Evolutionary conservation across 2,888 invertebrate species (phyloP).

Genomic region (Cremastobaeus sp.): DNA sequence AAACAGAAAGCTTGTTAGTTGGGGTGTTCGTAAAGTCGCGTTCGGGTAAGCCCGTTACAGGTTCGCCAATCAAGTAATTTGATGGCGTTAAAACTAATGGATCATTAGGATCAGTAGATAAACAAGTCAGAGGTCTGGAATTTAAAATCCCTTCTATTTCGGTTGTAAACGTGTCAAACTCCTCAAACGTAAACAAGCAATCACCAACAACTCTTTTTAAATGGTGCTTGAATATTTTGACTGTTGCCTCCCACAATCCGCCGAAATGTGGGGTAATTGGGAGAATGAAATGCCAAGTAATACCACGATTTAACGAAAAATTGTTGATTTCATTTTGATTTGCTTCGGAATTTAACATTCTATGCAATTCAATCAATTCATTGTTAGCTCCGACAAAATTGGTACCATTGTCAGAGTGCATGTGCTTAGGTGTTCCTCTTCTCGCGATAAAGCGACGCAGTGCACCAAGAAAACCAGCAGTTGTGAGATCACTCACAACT

Average conservation of each 20-base stretch:
- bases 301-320: not conserved
- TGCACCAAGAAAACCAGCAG: not conserved
- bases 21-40: not conserved
- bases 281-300: conserved; percentile 1
- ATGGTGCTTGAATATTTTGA: not conserved
- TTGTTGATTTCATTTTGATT: not conserved
- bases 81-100: not conserved
- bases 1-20: not conserved
- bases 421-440: not conserved
- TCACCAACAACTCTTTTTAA: not conserved
- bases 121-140: not conserved
- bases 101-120: not conserved
- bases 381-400: conserved; percentile 4
- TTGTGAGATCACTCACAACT: conserved; percentile 6
- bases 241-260: conserved; percentile 3
- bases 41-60: not conserved
- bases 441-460: not conserved
- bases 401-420: not conserved
- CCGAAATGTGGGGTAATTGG: conserved; percentile 11
- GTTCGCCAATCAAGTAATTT: not conserved
- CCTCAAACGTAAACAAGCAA: not conserved
- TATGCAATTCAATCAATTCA: not conserved
- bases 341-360: conserved; percentile 2
- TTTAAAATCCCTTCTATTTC: not conserved
- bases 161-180: too few relatives aligned